Percentiles rank a stretch among this genome's conserved stretches.
Conservation (phyloP, 2,797 vertebrate species). For the Etheostoma nigrum region DNA sequence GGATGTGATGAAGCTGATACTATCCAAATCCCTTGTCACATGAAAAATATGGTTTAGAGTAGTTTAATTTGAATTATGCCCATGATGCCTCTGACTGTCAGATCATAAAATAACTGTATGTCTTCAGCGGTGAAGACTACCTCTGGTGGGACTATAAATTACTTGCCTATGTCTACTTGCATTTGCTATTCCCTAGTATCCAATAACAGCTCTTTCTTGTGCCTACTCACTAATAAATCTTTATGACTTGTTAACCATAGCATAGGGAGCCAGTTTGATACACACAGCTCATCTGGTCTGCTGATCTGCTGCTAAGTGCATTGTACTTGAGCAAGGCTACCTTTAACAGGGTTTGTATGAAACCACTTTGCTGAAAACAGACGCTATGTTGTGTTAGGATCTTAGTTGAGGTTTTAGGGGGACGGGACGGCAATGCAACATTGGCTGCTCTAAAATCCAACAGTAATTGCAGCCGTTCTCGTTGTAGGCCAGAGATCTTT, state of each 20-base stretch:
- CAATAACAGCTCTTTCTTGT: conserved; percentile 61
- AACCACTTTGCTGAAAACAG: not conserved
- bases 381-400: not conserved
- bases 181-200: conserved; percentile 62
- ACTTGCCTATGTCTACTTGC: conserved; percentile 60
- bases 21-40: conserved; percentile 29
- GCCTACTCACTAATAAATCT: conserved; percentile 71
- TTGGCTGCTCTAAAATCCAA: not conserved
- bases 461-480: conserved; percentile 14
- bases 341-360: conserved; percentile 15
- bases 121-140: conserved; percentile 55
- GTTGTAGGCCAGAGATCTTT: not conserved
- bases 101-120: conserved; percentile 67
- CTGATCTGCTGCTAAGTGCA: conserved; percentile 46
- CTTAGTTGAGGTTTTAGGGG: not conserved
- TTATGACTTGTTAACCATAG: conserved; percentile 69
- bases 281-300: conserved; percentile 31
- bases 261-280: conserved; percentile 50
- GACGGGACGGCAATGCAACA: not conserved
- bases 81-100: conserved; percentile 62
- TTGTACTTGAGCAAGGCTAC: conserved; percentile 12
- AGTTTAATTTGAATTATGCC: conserved; percentile 58
- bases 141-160: conserved; percentile 69
- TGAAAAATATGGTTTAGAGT: conserved; percentile 36
- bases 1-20: conserved; percentile 27